Conservation (phyloP, 1,140 invertebrate species). For the Linepithema humile region DNA sequence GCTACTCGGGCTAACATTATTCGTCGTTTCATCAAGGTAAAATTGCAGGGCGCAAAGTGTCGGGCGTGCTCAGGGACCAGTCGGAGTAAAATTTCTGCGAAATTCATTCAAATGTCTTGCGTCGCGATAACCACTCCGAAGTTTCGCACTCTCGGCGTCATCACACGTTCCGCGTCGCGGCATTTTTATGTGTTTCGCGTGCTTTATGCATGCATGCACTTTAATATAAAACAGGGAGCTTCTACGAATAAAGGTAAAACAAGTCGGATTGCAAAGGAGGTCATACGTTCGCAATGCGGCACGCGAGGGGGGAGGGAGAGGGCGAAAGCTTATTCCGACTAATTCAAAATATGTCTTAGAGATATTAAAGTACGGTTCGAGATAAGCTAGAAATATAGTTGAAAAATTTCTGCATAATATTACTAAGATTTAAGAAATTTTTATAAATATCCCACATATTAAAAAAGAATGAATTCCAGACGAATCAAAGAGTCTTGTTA, state of each 20-base stretch:
- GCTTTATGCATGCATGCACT: slow-evolving; percentile 22
- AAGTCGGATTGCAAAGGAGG: slow-evolving; percentile 4
- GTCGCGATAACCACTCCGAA: neutral
- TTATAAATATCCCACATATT: neutral
- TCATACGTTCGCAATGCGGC: neutral
- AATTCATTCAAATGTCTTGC: slow-evolving; percentile 1
- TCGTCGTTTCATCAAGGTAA: slow-evolving; percentile 14
- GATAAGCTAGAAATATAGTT: neutral
- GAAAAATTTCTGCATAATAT: too few species aligned
- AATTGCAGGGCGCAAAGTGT: slow-evolving; percentile 8
- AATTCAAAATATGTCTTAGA: neutral
- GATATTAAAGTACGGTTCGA: neutral
- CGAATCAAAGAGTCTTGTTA: neutral
- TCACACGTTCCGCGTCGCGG: neutral
- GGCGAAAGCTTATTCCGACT: neutral
- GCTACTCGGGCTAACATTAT: neutral
- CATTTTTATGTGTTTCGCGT: slow-evolving; percentile 22
- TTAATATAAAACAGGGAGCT: slow-evolving; percentile 26
- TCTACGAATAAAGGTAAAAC: slow-evolving; percentile 24
- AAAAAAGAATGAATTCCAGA: neutral
- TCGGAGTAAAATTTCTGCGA: neutral
- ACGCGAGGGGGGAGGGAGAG: too few species aligned
- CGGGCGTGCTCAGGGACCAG: neutral
- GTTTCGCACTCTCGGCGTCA: neutral
- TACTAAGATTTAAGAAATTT: neutral